Conservation (phyloP, 1,140 invertebrate species). For the Holotrichia oblita region DNA sequence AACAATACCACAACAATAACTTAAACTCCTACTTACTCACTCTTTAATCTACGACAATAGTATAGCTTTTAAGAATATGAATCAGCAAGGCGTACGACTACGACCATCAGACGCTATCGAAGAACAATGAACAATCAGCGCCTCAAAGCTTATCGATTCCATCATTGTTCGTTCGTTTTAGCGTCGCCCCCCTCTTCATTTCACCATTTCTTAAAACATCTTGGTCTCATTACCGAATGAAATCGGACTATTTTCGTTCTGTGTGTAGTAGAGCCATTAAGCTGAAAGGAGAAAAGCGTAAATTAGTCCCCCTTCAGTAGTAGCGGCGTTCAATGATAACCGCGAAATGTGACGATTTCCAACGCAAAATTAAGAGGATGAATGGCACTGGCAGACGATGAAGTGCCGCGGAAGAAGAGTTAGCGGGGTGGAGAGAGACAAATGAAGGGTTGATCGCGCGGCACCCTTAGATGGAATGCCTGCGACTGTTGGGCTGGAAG, state of each 20-base stretch:
- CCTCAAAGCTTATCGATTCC: neutral
- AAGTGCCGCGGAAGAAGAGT: neutral
- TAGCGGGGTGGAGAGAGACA: neutral
- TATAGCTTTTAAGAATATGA: too few species aligned
- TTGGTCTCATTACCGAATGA: conserved; percentile 18
- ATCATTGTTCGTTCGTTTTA: neutral
- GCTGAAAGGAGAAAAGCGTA: neutral
- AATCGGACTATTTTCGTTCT: neutral
- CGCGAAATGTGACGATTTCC: conserved; percentile 25
- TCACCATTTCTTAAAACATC: conserved; percentile 2
- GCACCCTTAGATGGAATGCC: conserved; percentile 12
- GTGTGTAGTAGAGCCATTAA: conserved; percentile 1
- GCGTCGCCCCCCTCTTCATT: neutral
- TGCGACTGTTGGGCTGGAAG: neutral
- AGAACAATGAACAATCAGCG: neutral
- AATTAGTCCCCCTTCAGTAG: neutral
- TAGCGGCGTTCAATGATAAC: conserved; percentile 1
- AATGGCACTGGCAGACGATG: neutral
- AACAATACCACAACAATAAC: too few species aligned
- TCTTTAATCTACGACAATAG: too few species aligned
- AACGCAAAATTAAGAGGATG: neutral
- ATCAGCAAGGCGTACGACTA: too few species aligned
- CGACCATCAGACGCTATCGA: too few species aligned
- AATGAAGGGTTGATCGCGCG: conserved; percentile 30
- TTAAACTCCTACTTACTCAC: too few species aligned